Conservation (phyloP, 2,888 invertebrate genomes). For the Teleogryllus oceanicus region DNA sequence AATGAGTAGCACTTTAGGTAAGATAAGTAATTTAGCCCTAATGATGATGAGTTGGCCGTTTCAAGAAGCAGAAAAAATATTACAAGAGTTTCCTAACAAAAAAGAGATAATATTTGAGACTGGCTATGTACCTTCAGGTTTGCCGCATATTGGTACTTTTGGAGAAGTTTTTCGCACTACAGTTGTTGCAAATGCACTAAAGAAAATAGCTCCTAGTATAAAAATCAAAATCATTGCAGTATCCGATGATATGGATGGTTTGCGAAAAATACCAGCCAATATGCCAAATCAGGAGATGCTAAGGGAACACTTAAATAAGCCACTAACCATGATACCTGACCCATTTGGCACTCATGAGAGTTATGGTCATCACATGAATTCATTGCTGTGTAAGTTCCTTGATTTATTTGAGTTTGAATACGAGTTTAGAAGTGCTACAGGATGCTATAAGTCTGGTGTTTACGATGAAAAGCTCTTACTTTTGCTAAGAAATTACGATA, state of each 20-base stretch:
- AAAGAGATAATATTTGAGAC: no score
- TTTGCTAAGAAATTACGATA: background rate
- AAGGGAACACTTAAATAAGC: background rate
- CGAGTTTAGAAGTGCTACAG: no score
- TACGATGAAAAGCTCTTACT: no score
- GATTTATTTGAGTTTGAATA: no score
- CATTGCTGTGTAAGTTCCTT: no score
- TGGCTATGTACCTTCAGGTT: background rate
- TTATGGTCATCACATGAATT: background rate
- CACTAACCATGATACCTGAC: background rate
- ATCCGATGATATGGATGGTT: background rate
- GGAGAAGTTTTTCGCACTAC: background rate
- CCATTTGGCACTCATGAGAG: constrained; percentile 7
- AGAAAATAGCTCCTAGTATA: constrained; percentile 12
- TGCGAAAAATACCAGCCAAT: background rate
- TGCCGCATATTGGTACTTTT: background rate
- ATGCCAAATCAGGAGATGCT: background rate
- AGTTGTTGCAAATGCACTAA: background rate
- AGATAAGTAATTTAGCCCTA: no score
- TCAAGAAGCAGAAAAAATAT: no score
- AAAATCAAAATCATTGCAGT: background rate
- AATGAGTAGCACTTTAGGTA: no score
- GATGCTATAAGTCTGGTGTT: no score
- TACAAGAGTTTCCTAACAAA: no score
- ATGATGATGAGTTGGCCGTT: no score